Percentiles rank a stretch among this genome's conserved stretches.
Conservation (phyloP, 2,797 vertebrate species). For the Sebastolobus altivelis region DNA sequence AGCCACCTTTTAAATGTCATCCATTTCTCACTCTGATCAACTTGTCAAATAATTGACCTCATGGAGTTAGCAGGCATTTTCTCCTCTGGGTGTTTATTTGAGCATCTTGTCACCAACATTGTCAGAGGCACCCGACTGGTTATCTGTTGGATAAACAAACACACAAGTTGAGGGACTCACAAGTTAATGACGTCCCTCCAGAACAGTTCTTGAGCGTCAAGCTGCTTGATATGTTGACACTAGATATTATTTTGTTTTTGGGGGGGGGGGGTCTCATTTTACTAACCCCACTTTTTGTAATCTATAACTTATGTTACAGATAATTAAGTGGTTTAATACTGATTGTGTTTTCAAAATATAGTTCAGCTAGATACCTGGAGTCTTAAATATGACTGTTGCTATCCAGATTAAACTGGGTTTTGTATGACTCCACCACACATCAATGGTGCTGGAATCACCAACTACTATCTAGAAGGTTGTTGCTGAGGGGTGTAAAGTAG, state of each 20-base stretch:
- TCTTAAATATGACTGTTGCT: neutral
- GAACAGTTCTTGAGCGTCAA: neutral
- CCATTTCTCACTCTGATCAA: conserved; percentile 15
- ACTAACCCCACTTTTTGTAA: neutral
- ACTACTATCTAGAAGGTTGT: neutral
- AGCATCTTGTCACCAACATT: conserved; percentile 17
- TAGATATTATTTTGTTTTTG: neutral
- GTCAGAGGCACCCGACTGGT: conserved; percentile 17
- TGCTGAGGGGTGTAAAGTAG: neutral
- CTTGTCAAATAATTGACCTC: neutral
- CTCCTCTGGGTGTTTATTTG: conserved; percentile 7
- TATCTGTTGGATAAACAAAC: conserved; percentile 19
- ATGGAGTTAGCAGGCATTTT: neutral
- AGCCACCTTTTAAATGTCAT: neutral
- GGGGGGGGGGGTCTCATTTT: neutral
- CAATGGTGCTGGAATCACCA: neutral
- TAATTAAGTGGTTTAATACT: neutral
- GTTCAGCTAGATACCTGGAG: neutral
- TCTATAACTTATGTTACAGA: neutral
- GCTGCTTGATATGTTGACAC: conserved; percentile 16
- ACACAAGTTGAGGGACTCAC: neutral
- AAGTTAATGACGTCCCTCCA: conserved; percentile 8
- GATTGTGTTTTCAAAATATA: neutral
- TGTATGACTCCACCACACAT: neutral
- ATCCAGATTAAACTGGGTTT: neutral